A percentile compares a stretch with the other conserved stretches of the same genome.
These are phyloP conservation scores for Natator depressus DNA, from an alignment of 2,113 vertebrate genomes.

Conservation along the genomic window DNA sequence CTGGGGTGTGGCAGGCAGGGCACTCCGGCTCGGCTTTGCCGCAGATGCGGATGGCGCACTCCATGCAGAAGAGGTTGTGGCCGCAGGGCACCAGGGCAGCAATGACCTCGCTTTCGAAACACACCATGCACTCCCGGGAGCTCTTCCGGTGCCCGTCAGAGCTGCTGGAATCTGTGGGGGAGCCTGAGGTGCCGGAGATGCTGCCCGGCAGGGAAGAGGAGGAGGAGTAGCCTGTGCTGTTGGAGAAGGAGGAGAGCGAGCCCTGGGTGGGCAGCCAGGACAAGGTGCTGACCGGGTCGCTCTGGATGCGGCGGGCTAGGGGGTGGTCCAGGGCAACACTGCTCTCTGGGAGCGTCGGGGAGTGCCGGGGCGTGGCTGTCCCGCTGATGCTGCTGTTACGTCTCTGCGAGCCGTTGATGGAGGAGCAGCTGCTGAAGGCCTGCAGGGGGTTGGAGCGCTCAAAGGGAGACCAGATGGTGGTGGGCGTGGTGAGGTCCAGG, in stretches of 20 bases:
- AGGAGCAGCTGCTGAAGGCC: conserved; percentile 76
- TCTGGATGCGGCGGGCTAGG: conserved; percentile 86
- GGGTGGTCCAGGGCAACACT: conserved; percentile 84
- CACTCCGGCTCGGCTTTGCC: conserved; percentile 90
- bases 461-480: conserved; percentile 93
- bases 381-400: conserved; percentile 83
- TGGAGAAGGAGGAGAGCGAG: conserved; percentile 84
- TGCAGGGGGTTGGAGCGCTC: conserved; percentile 76
- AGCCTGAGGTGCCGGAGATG: conserved; percentile 73
- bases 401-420: conserved; percentile 67
- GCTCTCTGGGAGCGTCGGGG: conserved; percentile 83
- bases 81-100: conserved; percentile 95
- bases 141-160: conserved; percentile 66
- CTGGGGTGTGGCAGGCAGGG: conserved; percentile 92
- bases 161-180: conserved; percentile 87
- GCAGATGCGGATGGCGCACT: conserved; percentile 95
- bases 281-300: conserved; percentile 87
- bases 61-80: conserved; percentile 99
- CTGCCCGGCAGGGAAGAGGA: conserved; percentile 85
- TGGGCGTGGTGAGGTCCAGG: conserved; percentile 77
- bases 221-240: conserved; percentile 88
- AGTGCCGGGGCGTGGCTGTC: conserved; percentile 78
- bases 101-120: conserved; percentile 94
- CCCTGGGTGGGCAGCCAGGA: conserved; percentile 88
- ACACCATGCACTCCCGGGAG: conserved; percentile 91